Percentiles rank a stretch among this genome's conserved stretches.
These are phyloP conservation scores for Scaptomyza polygonia DNA, from an alignment of 2,888 invertebrate species.

Conservation along the genomic window DNA sequence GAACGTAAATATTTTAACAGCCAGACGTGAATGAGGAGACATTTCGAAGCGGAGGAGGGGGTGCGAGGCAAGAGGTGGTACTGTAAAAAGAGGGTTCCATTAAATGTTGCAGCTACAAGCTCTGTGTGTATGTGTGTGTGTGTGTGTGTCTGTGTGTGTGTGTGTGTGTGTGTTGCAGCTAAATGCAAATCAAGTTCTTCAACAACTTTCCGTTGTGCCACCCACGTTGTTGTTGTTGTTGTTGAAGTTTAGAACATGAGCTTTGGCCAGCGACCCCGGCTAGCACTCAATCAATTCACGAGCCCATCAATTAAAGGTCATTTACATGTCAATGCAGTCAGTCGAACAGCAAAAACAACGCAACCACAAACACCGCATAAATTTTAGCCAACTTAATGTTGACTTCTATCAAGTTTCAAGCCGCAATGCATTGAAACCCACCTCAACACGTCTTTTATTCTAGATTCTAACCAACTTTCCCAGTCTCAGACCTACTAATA, in stretches of 20 bases:
- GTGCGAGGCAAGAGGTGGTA: neutral
- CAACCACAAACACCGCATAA: constrained; percentile 48
- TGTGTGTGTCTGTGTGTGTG: neutral
- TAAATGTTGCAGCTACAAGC: constrained; percentile 26
- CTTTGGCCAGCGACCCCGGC: constrained; percentile 14
- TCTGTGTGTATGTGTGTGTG: neutral
- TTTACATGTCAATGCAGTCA: constrained; percentile 75
- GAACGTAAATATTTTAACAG: constrained; percentile 74
- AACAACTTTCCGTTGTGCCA: no score
- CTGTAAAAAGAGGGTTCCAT: neutral
- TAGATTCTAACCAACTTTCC: constrained; percentile 31
- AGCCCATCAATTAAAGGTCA: constrained; percentile 77
- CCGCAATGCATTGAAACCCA: constrained; percentile 24
- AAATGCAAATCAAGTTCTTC: constrained; percentile 67
- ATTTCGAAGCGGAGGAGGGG: neutral
- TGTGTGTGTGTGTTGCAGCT: constrained; percentile 8
- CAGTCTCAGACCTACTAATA: constrained; percentile 14
- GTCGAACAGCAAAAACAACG: constrained; percentile 38
- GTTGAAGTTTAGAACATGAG: neutral
- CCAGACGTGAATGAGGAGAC: constrained; percentile 16
- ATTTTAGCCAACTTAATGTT: constrained; percentile 37
- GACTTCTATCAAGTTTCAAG: constrained; percentile 40
- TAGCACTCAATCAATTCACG: constrained; percentile 67
- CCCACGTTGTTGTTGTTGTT: no score
- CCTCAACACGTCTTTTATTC: constrained; percentile 45